These are phyloP conservation scores for Pristionchus mayeri DNA, from an alignment of 2,888 invertebrate species.

Conservation along the genomic window DNA sequence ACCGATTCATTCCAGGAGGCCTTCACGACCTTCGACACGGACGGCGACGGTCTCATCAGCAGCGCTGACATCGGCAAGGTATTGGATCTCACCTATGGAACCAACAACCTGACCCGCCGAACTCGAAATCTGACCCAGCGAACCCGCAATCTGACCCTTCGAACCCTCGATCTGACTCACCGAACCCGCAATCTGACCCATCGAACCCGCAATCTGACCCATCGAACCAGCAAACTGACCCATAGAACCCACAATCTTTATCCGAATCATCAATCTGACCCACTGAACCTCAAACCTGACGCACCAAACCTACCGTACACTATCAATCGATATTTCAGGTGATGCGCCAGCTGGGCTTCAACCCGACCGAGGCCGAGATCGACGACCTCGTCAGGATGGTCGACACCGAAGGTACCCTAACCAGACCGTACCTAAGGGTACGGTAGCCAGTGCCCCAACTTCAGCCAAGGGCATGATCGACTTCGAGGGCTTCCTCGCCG, in stretches of 20 bases:
- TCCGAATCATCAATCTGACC: no score
- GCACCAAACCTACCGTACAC: background rate
- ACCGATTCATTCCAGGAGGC: constrained; percentile 10
- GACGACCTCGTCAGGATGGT: constrained; percentile 12
- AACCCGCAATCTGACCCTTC: no score
- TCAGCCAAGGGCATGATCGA: constrained; percentile 84
- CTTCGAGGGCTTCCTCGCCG: constrained; percentile 99
- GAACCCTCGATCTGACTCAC: no score
- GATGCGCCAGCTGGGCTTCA: constrained; percentile 14
- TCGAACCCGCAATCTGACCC: background rate
- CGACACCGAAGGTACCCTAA: background rate
- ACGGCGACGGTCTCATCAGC: constrained; percentile 22
- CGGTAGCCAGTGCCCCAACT: background rate
- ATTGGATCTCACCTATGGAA: no score
- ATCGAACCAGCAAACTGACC: no score
- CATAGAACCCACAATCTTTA: no score
- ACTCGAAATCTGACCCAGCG: no score
- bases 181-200: background rate
- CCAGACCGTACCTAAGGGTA: background rate
- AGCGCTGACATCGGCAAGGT: constrained; percentile 23
- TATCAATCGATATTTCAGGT: constrained; percentile 21
- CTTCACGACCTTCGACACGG: constrained; percentile 18
- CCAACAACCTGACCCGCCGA: no score
- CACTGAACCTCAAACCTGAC: no score
- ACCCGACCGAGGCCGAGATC: constrained; percentile 22